Percentiles rank a stretch among this genome's conserved stretches.
Evolutionary conservation across 2,888 invertebrate species (phyloP).

Genomic region (Terebella lapidaria): DNA sequence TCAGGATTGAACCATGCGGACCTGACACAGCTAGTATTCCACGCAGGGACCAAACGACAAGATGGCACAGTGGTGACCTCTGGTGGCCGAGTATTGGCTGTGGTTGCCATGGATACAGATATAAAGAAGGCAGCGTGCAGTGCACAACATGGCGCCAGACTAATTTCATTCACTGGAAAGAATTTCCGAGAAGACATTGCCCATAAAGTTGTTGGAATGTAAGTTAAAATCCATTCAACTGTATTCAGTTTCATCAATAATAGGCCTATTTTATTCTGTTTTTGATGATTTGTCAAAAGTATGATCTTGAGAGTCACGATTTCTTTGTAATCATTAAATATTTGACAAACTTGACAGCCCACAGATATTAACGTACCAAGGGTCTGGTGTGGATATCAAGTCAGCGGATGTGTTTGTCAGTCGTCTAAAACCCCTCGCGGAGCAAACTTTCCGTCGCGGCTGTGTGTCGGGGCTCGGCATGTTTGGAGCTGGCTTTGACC

Average conservation of each 20-base stretch:
- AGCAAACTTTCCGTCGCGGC: constrained; percentile 72
- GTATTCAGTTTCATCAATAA: neutral
- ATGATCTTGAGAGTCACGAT: no score
- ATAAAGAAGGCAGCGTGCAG: constrained; percentile 72
- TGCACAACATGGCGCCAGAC: constrained; percentile 64
- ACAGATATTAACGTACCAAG: constrained; percentile 90
- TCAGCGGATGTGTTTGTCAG: constrained; percentile 84
- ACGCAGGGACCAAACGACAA: constrained; percentile 70
- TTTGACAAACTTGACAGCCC: no score
- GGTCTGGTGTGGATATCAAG: constrained; percentile 82
- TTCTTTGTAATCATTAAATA: no score
- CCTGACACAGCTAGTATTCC: constrained; percentile 63
- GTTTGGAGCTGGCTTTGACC: constrained; percentile 88
- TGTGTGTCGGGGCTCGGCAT: constrained; percentile 78
- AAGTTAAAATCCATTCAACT: neutral
- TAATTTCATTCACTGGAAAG: constrained; percentile 75
- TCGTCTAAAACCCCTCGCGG: constrained; percentile 74
- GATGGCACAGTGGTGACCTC: constrained; percentile 67
- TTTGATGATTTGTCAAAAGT: no score
- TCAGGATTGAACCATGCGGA: no score
- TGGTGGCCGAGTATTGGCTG: constrained; percentile 78
- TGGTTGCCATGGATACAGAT: constrained; percentile 67
- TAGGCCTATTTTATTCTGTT: neutral
- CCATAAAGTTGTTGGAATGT: constrained; percentile 65
- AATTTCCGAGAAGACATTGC: constrained; percentile 88